Conservation (phyloP, 2,113 vertebrate genomes). For the Hystrix brachyura region DNA sequence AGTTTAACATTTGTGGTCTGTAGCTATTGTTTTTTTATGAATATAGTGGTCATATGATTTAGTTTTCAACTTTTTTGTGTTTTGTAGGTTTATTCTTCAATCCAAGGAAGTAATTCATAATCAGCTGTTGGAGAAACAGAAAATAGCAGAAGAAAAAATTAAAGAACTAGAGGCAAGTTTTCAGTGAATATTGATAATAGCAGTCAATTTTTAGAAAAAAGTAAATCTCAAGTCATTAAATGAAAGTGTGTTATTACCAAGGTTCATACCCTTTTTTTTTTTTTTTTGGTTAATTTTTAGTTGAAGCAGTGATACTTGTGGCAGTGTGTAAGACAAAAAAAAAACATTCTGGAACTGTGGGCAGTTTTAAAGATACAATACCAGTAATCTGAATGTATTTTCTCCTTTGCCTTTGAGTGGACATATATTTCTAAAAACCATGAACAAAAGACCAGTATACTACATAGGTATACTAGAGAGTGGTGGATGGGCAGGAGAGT, state of each 20-base stretch:
- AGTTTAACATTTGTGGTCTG: constrained; percentile 54
- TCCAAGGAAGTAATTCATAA: constrained; percentile 95
- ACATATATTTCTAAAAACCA: not conserved
- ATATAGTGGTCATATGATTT: constrained; percentile 35
- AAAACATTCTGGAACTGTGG: not conserved
- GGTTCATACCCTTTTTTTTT: not conserved
- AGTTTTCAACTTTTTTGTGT: constrained; percentile 65
- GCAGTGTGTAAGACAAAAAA: not conserved
- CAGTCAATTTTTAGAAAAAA: constrained; percentile 40
- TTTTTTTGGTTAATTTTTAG: constrained; percentile 25
- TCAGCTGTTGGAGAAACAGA: constrained; percentile 96
- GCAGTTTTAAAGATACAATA: constrained; percentile 44
- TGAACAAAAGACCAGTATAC: not conserved
- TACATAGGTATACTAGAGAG: not conserved
- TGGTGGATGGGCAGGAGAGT: not conserved
- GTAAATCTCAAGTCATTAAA: constrained; percentile 4
- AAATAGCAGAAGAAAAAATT: constrained; percentile 97
- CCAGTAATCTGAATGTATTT: constrained; percentile 60
- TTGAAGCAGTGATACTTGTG: constrained; percentile 1
- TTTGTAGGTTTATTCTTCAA: constrained; percentile 97
- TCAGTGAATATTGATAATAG: constrained; percentile 44
- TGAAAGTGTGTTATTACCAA: constrained; percentile 9
- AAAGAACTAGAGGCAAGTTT: constrained; percentile 96
- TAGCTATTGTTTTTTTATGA: constrained; percentile 64
- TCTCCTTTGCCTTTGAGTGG: constrained; percentile 51